Percentiles rank a stretch among this genome's conserved stretches.
Evolutionary conservation across 2,113 vertebrate species (phyloP).

Genomic region (Otolemur garnettii): DNA sequence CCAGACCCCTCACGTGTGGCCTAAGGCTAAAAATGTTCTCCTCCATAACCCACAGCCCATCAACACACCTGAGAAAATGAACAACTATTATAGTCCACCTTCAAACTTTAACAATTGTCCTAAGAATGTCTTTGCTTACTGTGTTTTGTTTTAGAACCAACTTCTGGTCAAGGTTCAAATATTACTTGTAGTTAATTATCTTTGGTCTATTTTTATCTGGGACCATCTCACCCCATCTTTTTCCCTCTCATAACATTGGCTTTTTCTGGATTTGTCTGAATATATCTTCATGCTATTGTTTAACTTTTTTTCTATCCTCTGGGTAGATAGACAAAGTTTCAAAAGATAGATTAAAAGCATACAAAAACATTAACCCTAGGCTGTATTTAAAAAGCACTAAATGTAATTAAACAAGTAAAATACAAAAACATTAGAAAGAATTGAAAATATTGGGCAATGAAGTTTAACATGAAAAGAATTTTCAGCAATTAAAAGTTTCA

Average conservation of each 20-base stretch:
- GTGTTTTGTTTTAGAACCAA: not conserved
- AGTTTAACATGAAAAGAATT: not conserved
- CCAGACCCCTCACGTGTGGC: not conserved
- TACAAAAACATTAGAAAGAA: conserved; percentile 25
- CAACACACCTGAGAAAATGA: not conserved
- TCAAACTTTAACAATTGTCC: not conserved
- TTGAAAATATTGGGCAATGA: not conserved
- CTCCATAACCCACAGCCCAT: not conserved
- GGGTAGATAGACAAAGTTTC: not conserved
- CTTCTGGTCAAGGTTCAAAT: not conserved
- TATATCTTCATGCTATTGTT: not conserved
- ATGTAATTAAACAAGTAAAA: conserved; percentile 23
- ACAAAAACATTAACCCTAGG: not conserved
- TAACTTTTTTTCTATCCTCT: not conserved
- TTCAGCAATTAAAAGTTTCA: not conserved
- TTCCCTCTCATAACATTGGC: not conserved
- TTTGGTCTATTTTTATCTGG: not conserved
- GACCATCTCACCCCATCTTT: not conserved
- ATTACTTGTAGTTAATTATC: not conserved
- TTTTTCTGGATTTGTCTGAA: not conserved
- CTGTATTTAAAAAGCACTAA: not conserved
- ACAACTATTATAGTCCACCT: not conserved
- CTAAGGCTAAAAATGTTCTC: not conserved
- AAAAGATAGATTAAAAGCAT: not conserved
- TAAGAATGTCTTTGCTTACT: not conserved